These are phyloP conservation scores for Lontra canadensis DNA, from an alignment of 2,113 vertebrate genomes.

Conservation along the genomic window DNA sequence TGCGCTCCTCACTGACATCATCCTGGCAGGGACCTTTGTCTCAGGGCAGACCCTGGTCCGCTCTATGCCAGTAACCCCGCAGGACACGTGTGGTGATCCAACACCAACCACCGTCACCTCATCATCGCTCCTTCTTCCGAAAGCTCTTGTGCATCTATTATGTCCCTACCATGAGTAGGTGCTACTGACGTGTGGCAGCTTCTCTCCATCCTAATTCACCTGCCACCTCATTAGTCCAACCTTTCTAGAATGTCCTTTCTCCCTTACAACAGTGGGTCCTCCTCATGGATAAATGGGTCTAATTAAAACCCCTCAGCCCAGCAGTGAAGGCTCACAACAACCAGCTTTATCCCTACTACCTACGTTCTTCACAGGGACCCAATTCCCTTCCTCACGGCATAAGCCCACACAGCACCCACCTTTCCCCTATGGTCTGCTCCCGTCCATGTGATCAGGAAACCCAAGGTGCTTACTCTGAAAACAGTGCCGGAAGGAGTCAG, in stretches of 20 bases:
- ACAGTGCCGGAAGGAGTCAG: neutral
- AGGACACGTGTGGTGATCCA: neutral
- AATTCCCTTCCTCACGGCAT: neutral
- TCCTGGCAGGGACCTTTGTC: neutral
- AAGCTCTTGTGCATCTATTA: neutral
- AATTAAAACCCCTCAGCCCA: neutral
- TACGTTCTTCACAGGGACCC: neutral
- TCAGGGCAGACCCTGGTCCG: too few relatives aligned
- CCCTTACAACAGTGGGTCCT: neutral
- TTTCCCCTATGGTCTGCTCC: rapidly evolving
- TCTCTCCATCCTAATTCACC: neutral
- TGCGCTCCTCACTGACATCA: neutral
- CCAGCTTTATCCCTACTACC: neutral
- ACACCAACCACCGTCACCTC: neutral
- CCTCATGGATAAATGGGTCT: neutral
- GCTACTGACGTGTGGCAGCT: neutral
- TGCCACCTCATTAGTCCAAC: neutral
- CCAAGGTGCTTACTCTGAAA: neutral
- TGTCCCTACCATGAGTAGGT: neutral
- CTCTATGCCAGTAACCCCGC: neutral
- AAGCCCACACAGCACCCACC: neutral
- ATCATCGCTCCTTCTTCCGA: neutral
- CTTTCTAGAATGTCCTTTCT: neutral
- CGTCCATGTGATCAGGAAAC: neutral
- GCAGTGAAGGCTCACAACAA: neutral